These are phyloP conservation scores for Drosophila picticornis DNA, from an alignment of 2,888 invertebrate genomes.

Conservation along the genomic window DNA sequence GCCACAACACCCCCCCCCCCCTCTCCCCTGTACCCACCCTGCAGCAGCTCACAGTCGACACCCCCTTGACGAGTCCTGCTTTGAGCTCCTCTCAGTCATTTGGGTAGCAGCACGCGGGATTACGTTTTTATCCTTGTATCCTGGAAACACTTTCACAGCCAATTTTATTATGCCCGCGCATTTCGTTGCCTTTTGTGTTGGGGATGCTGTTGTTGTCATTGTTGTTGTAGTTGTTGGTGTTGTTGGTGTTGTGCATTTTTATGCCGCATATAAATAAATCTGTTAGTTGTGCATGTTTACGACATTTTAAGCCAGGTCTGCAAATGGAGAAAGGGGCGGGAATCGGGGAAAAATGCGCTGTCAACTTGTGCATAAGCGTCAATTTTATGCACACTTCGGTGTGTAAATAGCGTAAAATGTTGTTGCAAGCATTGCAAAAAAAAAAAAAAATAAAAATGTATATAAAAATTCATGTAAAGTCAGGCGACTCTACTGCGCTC, in stretches of 20 bases:
- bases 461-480: constrained; percentile 10
- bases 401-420: constrained; percentile 77
- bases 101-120: constrained; percentile 71
- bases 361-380: constrained; percentile 73
- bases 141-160: constrained; percentile 79
- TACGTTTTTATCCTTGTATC: constrained; percentile 75
- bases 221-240: constrained; percentile 24
- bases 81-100: constrained; percentile 61
- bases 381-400: constrained; percentile 78
- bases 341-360: constrained; percentile 19
- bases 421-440: constrained; percentile 56
- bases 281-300: constrained; percentile 81
- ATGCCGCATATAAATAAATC: constrained; percentile 80
- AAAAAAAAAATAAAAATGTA: constrained; percentile 12
- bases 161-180: constrained; percentile 73
- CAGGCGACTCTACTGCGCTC: constrained; percentile 23
- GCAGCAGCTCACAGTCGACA: neutral
- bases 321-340: constrained; percentile 12
- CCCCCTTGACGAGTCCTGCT: neutral
- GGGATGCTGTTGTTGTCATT: constrained; percentile 10
- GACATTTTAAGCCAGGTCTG: constrained; percentile 72
- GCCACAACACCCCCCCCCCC: neutral
- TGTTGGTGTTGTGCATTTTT: constrained; percentile 70
- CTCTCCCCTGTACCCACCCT: too few relatives aligned
- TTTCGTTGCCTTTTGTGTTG: constrained; percentile 56